phyloP scores from a whole-genome alignment of 1,140 invertebrate species.

The Hyposmocoma kahamanoa region DNA sequence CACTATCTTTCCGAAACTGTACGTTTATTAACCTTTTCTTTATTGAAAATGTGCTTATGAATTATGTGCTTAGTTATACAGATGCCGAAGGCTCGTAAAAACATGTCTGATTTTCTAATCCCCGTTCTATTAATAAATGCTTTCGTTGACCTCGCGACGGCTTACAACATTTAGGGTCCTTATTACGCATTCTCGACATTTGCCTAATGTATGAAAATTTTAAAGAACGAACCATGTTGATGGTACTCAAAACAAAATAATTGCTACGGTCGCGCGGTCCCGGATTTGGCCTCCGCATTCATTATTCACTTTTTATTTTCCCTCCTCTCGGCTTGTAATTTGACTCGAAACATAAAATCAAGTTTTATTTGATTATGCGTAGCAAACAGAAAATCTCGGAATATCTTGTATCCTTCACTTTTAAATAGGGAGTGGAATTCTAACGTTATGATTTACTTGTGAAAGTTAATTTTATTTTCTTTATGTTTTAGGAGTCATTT shows the following conservation, averaged over 20 bases:
- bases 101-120: constrained; percentile 45
- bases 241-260: constrained; percentile 73
- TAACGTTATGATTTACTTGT: constrained; percentile 29
- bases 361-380: constrained; percentile 70
- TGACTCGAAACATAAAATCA: constrained; percentile 72
- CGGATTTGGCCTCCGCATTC: constrained; percentile 63
- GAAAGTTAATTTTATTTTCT: constrained; percentile 22
- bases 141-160: constrained; percentile 42
- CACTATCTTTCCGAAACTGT: no score
- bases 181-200: constrained; percentile 71
- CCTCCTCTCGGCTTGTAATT: constrained; percentile 70
- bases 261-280: constrained; percentile 66
- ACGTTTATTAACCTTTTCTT: no score
- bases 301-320: constrained; percentile 73
- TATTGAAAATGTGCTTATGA: no score
- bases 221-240: constrained; percentile 71
- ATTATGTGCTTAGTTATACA: no score
- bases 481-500: constrained; percentile 5
- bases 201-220: constrained; percentile 73
- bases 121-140: constrained; percentile 43
- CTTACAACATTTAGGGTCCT: constrained; percentile 65
- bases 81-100: constrained; percentile 30
- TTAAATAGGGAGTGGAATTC: constrained; percentile 42
- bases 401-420: constrained; percentile 50
- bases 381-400: constrained; percentile 46